A percentile compares a stretch with the other conserved stretches of the same genome.
Conservation (phyloP, 1,140 invertebrate species). For the Mya arenaria region DNA sequence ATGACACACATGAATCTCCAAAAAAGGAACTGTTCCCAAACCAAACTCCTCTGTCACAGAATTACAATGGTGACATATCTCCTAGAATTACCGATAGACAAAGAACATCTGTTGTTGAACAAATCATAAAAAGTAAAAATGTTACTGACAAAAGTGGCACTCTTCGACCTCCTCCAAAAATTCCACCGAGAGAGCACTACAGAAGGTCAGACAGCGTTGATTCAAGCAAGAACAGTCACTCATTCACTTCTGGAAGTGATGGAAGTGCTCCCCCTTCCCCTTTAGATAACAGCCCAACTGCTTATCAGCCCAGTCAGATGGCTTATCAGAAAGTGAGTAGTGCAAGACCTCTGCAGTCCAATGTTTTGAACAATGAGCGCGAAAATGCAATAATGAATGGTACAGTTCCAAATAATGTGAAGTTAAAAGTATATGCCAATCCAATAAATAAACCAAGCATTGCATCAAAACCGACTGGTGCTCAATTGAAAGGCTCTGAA, state of each 20-base stretch:
- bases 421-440: conserved; percentile 46
- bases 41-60: background rate
- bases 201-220: conserved; percentile 44
- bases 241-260: conserved; percentile 44
- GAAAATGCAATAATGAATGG: conserved; percentile 17
- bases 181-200: conserved; percentile 6
- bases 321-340: background rate
- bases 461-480: background rate
- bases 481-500: background rate
- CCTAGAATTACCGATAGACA: background rate
- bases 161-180: background rate
- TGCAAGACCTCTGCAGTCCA: background rate
- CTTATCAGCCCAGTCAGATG: background rate
- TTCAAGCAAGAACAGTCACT: conserved; percentile 44
- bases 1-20: conserved; percentile 26
- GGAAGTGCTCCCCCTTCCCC: conserved; percentile 40
- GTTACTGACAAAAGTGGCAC: background rate
- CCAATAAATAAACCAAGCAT: conserved; percentile 23
- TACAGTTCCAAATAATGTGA: conserved; percentile 2
- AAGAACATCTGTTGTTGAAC: conserved; percentile 34
- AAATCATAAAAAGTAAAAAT: conserved; percentile 40
- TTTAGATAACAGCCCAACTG: background rate
- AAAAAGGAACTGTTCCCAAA: conserved; percentile 27
- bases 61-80: conserved; percentile 15
- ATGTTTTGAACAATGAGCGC: conserved; percentile 45